Base-by-base conservation (phyloP, 2,113 vertebrate species). In the Microcebus tavaratra region DNA sequence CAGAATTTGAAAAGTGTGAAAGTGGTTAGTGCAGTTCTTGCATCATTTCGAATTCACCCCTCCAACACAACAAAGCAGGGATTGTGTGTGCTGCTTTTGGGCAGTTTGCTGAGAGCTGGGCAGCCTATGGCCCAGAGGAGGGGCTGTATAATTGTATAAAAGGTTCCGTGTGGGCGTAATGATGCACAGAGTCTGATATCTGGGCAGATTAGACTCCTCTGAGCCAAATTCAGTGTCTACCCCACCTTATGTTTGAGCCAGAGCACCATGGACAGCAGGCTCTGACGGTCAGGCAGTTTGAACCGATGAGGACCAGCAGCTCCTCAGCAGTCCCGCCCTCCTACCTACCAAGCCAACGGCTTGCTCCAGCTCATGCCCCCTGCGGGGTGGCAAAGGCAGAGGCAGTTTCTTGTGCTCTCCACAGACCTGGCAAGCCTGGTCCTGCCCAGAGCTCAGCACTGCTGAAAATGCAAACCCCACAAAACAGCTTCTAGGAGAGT, bases 281-380 rank as follows among this genome's bases (percentile, higher is more conserved):
- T 68, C 27, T 50, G 27, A 21, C 2, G 2, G 27, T 78, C n/a
- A 23, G 50, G 36, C 42, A 8, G 39, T 15, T 5, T 36, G 45
- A 31, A 59, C 1, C 4, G 0, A 12, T 4, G 0, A 18, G 8
- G 70, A 23, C 10, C 31, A 48, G 8, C 23, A 10, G 53, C 72
- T 53, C 17, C 27, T 57, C 6, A 21, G 20, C 13, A 31, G 63
- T 14, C 31, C 6, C 59, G 8, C 50, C 50, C 23, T 2, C 18
- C 90, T 1, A 1, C 18, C 90, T 1, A 1, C 20, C 5, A 0
- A 5, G 18, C 55, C 55, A 20, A 57, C 18, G 8, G 67, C 73
- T 0, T 11, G 67, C n/a, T 63, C 42, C 79, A 55, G 81, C 68
- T 36, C n/a, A 0, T 2, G 59, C 36, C 34, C 36, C 1, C 73